Evolutionary conservation across 1,140 invertebrate genomes (phyloP).

Genomic region (Oncopodura yosiiana): DNA sequence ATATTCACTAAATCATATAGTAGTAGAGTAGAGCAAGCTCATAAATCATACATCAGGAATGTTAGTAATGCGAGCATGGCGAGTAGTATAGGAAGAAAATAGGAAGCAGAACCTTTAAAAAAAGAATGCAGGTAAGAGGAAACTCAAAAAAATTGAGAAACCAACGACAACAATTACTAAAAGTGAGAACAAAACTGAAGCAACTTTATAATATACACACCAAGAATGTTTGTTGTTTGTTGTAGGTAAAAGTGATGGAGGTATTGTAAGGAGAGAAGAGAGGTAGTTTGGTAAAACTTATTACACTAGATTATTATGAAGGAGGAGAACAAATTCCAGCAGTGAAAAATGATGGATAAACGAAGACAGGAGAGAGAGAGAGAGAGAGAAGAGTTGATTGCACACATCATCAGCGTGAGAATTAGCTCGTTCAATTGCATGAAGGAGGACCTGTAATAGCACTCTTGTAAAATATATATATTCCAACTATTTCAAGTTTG

Average conservation of each 20-base stretch:
- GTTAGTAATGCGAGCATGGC: no score
- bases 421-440: conserved; percentile 24
- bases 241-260: background rate
- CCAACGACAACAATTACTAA: no score
- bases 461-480: background rate
- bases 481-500: background rate
- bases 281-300: no score
- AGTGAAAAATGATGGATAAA: conserved; percentile 31
- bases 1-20: no score
- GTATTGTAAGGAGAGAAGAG: background rate
- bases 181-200: no score
- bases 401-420: conserved; percentile 30
- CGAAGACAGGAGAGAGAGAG: no score
- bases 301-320: no score
- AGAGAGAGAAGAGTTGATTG: conserved; percentile 31
- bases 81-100: no score
- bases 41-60: no score
- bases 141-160: conserved; percentile 15
- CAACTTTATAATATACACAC: no score
- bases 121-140: conserved; percentile 20
- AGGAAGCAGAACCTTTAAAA: no score
- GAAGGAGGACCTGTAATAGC: conserved; percentile 13
- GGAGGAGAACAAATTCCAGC: conserved; percentile 5
- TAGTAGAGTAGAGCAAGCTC: no score
- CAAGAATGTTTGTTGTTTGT: conserved; percentile 5